Percentiles rank a stretch among this genome's conserved stretches.
Conservation (phyloP, 2,113 vertebrate genomes). For the Petrocephalus zakoni region DNA sequence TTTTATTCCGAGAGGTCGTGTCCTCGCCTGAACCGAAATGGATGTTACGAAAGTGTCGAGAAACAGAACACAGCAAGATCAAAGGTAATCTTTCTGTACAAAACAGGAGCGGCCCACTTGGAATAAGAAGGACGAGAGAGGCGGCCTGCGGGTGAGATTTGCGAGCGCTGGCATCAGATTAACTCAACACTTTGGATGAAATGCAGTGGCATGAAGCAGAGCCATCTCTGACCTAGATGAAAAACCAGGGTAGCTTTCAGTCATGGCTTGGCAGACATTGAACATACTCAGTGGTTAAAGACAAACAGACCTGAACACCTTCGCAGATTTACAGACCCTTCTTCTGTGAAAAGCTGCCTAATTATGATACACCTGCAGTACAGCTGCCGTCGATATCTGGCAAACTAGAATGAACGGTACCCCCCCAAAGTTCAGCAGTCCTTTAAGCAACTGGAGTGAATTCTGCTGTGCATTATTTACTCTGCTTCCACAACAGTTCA, state of each 20-base stretch:
- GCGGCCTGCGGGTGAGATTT: not conserved
- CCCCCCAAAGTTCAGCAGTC: not conserved
- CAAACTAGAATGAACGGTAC: not conserved
- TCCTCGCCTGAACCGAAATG: not conserved
- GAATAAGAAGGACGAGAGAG: not conserved
- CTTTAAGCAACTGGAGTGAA: not conserved
- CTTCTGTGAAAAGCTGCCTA: not conserved
- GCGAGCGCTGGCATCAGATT: not conserved
- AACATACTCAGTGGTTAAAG: not conserved
- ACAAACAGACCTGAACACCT: not conserved
- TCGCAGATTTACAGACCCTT: not conserved
- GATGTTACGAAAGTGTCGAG: not conserved
- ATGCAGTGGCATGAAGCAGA: not conserved
- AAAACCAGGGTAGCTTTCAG: not conserved
- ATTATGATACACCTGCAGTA: not conserved
- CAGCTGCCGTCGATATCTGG: not conserved
- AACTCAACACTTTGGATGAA: too few species aligned
- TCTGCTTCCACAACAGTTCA: not conserved
- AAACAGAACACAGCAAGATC: not conserved
- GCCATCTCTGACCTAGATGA: not conserved
- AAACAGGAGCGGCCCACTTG: not conserved
- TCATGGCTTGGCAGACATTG: not conserved
- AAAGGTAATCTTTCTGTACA: not conserved
- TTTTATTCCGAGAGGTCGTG: not conserved
- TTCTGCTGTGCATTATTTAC: not conserved